A percentile compares a stretch with the other conserved stretches of the same genome.
These are phyloP conservation scores for Heliothis peltigera DNA, from an alignment of 2,888 invertebrate species.

Conservation along the genomic window DNA sequence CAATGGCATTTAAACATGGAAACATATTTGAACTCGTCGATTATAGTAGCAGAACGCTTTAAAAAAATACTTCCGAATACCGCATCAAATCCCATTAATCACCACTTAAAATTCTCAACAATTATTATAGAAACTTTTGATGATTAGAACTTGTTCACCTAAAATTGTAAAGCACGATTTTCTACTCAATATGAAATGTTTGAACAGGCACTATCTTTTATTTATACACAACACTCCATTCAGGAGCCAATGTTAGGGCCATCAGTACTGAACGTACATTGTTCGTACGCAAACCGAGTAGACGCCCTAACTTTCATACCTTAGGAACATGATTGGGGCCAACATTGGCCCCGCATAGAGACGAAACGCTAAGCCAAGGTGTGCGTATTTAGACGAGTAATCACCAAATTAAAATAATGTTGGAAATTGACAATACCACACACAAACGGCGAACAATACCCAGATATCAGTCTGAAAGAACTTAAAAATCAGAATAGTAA, in stretches of 20 bases:
- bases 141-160: constrained; percentile 50
- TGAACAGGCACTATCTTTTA: constrained; percentile 59
- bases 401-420: constrained; percentile 45
- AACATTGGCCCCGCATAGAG: constrained; percentile 40
- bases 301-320: constrained; percentile 42
- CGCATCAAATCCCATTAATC: constrained; percentile 33
- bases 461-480: constrained; percentile 68
- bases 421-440: constrained; percentile 60
- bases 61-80: constrained; percentile 51
- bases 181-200: constrained; percentile 63
- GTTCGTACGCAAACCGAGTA: constrained; percentile 50
- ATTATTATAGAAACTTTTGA: constrained; percentile 41
- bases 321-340: constrained; percentile 60
- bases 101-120: constrained; percentile 50
- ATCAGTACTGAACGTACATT: constrained; percentile 52
- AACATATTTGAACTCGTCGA: constrained; percentile 46
- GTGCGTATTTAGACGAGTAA: constrained; percentile 55
- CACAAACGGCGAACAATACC: constrained; percentile 47
- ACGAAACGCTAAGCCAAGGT: constrained; percentile 55
- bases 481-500: constrained; percentile 58
- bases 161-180: constrained; percentile 55
- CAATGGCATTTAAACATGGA: constrained; percentile 44
- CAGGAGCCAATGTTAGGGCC: constrained; percentile 49
- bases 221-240: constrained; percentile 50
- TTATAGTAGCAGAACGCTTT: constrained; percentile 18